A percentile compares a stretch with the other conserved stretches of the same genome.
phyloP scores from a whole-genome alignment of 2,888 invertebrate genomes.

The Lamellibrachia satsuma region DNA sequence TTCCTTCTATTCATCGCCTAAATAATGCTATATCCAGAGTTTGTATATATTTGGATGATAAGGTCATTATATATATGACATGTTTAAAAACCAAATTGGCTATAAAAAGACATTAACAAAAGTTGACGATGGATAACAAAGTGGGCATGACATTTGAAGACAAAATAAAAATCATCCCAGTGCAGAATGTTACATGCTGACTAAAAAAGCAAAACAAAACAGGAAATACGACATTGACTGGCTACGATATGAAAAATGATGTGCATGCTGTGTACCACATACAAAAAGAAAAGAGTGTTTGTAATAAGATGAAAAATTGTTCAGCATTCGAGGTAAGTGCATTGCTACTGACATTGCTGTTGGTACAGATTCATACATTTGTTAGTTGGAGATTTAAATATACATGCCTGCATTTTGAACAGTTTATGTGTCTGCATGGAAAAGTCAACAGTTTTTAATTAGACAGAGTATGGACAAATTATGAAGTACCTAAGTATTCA shows the following conservation, averaged over 20 bases:
- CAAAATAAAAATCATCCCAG: neutral
- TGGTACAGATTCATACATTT: neutral
- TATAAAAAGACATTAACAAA: neutral
- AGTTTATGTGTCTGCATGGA: neutral
- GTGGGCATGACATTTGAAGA: neutral
- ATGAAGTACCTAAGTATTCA: neutral
- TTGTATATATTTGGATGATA: neutral
- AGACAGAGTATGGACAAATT: neutral
- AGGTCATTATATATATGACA: neutral
- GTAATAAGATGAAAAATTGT: neutral
- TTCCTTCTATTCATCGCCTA: neutral
- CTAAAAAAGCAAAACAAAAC: neutral
- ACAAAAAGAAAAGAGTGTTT: neutral
- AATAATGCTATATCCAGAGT: neutral
- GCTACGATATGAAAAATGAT: neutral
- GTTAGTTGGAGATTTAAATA: neutral
- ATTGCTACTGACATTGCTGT: neutral
- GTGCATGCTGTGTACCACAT: neutral
- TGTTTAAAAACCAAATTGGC: neutral
- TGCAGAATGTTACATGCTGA: neutral
- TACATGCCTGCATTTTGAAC: too few species aligned
- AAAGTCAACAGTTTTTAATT: neutral
- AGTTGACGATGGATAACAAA: neutral
- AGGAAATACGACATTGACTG: neutral
- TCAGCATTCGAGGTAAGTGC: neutral